A percentile compares a stretch with the other conserved stretches of the same genome.
Conservation (phyloP, 2,888 invertebrate species). For the Acrobasis consociella region DNA sequence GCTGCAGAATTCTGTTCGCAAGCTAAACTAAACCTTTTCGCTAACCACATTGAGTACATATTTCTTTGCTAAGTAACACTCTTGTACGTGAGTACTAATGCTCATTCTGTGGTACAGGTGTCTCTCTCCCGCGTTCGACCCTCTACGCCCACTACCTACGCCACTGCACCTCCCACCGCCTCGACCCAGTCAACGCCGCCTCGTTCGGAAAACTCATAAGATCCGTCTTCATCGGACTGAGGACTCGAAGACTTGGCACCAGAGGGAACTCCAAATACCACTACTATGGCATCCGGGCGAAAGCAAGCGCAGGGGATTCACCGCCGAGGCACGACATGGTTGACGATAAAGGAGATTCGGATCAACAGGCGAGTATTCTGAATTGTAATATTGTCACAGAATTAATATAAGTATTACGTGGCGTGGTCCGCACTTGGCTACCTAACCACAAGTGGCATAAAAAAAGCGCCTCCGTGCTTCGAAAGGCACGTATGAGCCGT, state of each 20-base stretch:
- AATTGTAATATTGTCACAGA: too few species aligned
- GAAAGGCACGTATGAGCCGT: too few species aligned
- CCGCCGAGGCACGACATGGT: constrained; percentile 35
- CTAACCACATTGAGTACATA: too few species aligned
- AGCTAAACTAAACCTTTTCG: too few species aligned
- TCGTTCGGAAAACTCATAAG: constrained; percentile 99
- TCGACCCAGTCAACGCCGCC: constrained; percentile 99
- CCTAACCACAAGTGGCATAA: too few species aligned
- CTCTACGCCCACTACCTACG: constrained; percentile 98
- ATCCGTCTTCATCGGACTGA: constrained; percentile 97
- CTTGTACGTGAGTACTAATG: too few species aligned
- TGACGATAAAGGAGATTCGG: constrained; percentile 48
- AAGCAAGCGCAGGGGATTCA: constrained; percentile 70
- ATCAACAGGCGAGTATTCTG: constrained; percentile 42
- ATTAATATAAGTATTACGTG: too few species aligned
- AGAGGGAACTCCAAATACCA: constrained; percentile 99
- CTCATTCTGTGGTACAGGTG: constrained; percentile 82
- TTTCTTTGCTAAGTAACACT: too few species aligned
- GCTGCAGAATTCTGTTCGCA: too few species aligned
- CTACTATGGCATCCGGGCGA: constrained; percentile 99
- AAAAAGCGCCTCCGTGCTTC: too few species aligned
- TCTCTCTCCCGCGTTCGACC: constrained; percentile 96
- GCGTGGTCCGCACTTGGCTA: too few species aligned
- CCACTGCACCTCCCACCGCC: constrained; percentile 95
- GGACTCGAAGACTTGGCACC: constrained; percentile 97